These are phyloP conservation scores for Miltochrista miniata DNA, from an alignment of 2,888 invertebrate species.

Conservation along the genomic window DNA sequence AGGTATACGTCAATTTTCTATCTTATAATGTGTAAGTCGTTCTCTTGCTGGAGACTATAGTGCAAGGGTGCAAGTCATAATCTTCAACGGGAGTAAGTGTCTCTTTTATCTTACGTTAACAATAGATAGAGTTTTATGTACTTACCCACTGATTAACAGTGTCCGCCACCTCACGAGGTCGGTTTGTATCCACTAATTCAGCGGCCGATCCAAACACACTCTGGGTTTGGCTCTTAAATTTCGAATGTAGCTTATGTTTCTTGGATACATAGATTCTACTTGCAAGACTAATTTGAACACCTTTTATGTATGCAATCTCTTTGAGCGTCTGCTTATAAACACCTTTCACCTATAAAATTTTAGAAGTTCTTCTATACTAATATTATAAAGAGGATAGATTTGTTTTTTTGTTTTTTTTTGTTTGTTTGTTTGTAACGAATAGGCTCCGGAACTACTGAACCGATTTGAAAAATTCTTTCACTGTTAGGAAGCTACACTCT, in stretches of 20 bases:
- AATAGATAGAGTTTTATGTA: neutral
- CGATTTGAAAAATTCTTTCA: no score
- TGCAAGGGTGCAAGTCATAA: no score
- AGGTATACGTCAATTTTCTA: no score
- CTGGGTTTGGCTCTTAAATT: constrained; percentile 74
- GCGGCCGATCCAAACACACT: constrained; percentile 83
- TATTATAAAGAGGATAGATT: no score
- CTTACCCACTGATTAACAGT: constrained; percentile 52
- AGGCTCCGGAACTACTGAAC: no score
- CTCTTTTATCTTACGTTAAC: no score
- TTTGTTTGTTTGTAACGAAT: no score
- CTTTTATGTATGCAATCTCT: constrained; percentile 40
- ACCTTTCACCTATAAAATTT: constrained; percentile 15
- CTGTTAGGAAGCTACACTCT: no score
- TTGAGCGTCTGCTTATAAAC: constrained; percentile 29
- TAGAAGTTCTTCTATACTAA: neutral
- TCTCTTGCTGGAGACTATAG: no score
- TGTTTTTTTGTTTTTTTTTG: no score
- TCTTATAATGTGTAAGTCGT: no score
- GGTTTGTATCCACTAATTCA: constrained; percentile 79
- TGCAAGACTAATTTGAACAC: constrained; percentile 83
- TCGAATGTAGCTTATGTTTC: constrained; percentile 58
- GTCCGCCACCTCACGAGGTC: constrained; percentile 58
- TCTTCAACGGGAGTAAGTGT: no score
- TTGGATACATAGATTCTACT: constrained; percentile 85